Evolutionary conservation across 2,888 invertebrate species (phyloP).

Genomic region (Arrhopalites spinosus): DNA sequence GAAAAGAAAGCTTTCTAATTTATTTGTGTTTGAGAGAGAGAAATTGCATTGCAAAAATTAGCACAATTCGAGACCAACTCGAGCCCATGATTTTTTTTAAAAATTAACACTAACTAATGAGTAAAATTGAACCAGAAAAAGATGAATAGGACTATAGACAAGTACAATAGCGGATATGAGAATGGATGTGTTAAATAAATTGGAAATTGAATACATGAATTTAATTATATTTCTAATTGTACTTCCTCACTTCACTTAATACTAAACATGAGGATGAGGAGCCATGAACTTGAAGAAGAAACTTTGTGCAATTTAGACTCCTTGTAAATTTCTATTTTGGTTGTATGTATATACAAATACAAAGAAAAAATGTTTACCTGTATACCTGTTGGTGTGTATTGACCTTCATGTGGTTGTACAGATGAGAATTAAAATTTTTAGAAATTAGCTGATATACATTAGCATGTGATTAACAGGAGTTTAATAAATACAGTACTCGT

Average conservation of each 20-base stretch:
- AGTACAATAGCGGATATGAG: conserved; percentile 1
- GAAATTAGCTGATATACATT: neutral
- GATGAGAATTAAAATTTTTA: neutral
- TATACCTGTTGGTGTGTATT: neutral
- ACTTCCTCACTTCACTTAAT: neutral
- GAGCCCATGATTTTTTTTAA: too few relatives aligned
- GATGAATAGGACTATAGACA: neutral
- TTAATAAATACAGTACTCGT: neutral
- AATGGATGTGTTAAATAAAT: conserved; percentile 27
- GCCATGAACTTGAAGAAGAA: neutral
- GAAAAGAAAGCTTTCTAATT: too few relatives aligned
- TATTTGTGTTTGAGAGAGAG: neutral
- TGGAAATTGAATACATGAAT: conserved; percentile 32
- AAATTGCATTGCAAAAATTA: neutral
- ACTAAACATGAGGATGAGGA: neutral
- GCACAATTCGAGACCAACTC: too few relatives aligned
- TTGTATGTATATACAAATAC: neutral
- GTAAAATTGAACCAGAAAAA: neutral
- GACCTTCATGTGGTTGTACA: neutral
- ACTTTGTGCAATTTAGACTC: neutral
- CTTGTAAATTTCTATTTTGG: neutral
- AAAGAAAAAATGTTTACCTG: too few relatives aligned
- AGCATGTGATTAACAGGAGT: neutral
- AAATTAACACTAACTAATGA: neutral
- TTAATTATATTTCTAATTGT: neutral